Conservation (phyloP, 2,888 invertebrate species). For the Cremastinae sp. region DNA sequence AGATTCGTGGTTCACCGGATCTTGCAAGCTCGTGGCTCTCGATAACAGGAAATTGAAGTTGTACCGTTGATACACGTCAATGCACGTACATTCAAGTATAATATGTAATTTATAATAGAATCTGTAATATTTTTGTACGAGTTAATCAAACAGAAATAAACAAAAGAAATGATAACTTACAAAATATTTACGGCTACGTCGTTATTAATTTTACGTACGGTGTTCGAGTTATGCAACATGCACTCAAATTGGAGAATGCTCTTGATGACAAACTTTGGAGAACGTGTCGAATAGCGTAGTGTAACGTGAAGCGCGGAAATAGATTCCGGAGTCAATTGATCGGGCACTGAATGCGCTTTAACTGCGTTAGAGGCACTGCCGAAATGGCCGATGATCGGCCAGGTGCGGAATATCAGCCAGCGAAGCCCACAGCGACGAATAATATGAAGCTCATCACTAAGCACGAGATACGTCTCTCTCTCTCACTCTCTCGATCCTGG, state of each 20-base stretch:
- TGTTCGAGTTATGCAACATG: no score
- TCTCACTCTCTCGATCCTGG: constrained; percentile 28
- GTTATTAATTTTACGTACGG: no score
- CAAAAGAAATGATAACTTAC: background rate
- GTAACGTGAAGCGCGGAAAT: constrained; percentile 39
- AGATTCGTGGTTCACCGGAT: constrained; percentile 54
- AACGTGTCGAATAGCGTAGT: background rate
- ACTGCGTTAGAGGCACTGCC: constrained; percentile 59
- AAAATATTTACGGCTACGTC: background rate
- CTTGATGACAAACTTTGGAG: no score
- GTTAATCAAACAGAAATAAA: background rate
- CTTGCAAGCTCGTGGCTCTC: constrained; percentile 44
- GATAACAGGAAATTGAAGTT: constrained; percentile 53
- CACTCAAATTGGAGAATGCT: no score
- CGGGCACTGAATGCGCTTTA: constrained; percentile 52
- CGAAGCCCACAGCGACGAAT: constrained; percentile 30
- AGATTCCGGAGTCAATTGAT: constrained; percentile 44
- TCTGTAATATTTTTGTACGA: background rate
- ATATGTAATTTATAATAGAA: background rate
- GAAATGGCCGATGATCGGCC: constrained; percentile 56
- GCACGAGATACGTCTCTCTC: constrained; percentile 20
- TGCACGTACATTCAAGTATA: background rate
- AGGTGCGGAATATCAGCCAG: constrained; percentile 55
- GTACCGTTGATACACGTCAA: constrained; percentile 23
- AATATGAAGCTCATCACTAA: constrained; percentile 34